Base-by-base conservation (phyloP, 2,797 vertebrate genomes). In the Onychomys torridus region DNA sequence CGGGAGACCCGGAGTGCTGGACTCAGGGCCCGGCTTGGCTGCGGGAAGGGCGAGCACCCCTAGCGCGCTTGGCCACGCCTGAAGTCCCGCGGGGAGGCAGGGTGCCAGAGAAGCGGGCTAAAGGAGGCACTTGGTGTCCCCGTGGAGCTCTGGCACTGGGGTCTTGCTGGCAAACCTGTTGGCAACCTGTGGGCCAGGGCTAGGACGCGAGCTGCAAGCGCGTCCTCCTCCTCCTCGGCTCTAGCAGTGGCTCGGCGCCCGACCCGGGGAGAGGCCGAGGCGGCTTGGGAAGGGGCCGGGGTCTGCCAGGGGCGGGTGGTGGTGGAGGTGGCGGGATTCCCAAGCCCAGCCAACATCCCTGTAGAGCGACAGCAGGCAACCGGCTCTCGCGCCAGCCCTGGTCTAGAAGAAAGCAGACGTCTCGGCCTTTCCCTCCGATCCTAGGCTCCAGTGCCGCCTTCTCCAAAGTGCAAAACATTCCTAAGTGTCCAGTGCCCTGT, bases 391-490 rank as follows among this genome's bases (percentile, higher is more conserved):
- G 76, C 89, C 89, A 10, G 87, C 89, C 84, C 55, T 65, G 89
- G 69, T 65, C 79, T 7, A 5, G 65, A 23, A 76, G 63, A 87
- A 43, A 43, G 65, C 75, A 21, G 67, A 90, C 63, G 8, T 55
- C 95, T 57, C 1, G 57, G 94, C 87, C 91, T 94, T 76, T 81
- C 14, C 43, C 83, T 95, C 29, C 1, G 59, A 85, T 19, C 90
- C 49, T 37, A 23, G 32, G 49, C 84, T 85, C 86, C 43, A 13
- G 82, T 87, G 79, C 90, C 87, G 29, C 73, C 84, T 94, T 78
- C 61, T 77, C 76, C 34, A 73, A 95, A 98, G 97, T 97, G 78
- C 93, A 76, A 97, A 97, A 97, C 96, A 96, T 89, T 78, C 77
- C 34, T 86, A 97, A 97, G 96, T 97, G 91, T 76, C 93, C 95